Evolutionary conservation across 2,797 vertebrate species (phyloP).

Genomic region (Pachyuromys duprasi): DNA sequence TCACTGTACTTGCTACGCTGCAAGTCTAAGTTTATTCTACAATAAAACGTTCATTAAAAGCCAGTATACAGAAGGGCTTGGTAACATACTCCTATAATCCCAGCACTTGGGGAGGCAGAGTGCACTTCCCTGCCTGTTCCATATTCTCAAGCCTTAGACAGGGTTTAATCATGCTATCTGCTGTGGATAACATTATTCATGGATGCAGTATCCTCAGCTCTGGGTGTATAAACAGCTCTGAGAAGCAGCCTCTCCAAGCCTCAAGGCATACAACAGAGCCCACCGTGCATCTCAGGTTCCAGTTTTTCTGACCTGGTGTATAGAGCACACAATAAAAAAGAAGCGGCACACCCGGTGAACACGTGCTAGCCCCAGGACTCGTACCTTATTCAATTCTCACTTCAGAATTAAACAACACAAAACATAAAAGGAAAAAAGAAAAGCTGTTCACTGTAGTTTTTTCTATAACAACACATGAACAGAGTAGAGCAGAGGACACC

Average conservation of each 20-base stretch:
- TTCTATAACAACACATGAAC: not conserved
- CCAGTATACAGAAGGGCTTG: not conserved
- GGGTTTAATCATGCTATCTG: not conserved
- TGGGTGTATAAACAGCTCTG: not conserved
- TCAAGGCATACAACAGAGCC: not conserved
- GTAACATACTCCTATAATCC: no score
- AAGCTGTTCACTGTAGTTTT: not conserved
- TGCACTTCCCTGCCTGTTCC: no score
- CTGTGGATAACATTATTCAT: not conserved
- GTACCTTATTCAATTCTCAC: not conserved
- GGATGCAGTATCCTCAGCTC: not conserved
- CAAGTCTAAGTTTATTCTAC: not conserved
- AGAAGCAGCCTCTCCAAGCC: not conserved
- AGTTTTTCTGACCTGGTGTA: not conserved
- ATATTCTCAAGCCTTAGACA: not conserved
- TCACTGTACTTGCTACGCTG: not conserved
- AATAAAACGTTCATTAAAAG: slow-evolving; percentile 1
- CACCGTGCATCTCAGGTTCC: not conserved
- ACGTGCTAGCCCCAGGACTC: not conserved
- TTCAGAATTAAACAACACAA: slow-evolving; percentile 1
- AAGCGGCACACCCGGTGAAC: not conserved
- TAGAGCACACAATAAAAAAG: not conserved
- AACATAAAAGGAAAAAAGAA: not conserved
- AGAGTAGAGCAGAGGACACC: not conserved
- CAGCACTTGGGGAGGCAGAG: no score